Percentiles rank a stretch among this genome's conserved stretches.
Conservation (phyloP, 2,888 invertebrate genomes). For the Hydriomena furcata region DNA sequence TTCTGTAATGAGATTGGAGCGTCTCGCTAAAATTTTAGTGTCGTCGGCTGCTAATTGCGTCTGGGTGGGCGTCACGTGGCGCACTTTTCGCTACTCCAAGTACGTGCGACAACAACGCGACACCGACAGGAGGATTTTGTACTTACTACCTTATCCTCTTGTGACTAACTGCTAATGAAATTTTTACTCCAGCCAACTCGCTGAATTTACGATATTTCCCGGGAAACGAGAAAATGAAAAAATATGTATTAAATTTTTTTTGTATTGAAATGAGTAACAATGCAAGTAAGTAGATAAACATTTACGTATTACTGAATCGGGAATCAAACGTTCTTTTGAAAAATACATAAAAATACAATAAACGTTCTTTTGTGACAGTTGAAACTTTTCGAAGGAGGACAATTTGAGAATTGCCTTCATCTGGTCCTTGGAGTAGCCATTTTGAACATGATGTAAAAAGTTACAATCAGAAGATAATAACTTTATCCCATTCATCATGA, state of each 20-base stretch:
- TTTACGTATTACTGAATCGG: constrained; percentile 57
- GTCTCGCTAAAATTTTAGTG: constrained; percentile 81
- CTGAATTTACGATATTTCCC: constrained; percentile 42
- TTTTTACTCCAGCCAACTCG: constrained; percentile 53
- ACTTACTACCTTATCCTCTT: constrained; percentile 50
- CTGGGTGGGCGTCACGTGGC: constrained; percentile 54
- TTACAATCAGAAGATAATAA: constrained; percentile 79
- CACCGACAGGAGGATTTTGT: constrained; percentile 26
- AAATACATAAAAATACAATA: constrained; percentile 79
- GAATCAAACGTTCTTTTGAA: constrained; percentile 69
- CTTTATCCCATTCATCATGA: constrained; percentile 81
- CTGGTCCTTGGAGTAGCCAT: constrained; percentile 72
- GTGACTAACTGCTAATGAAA: constrained; percentile 61
- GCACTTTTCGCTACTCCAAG: constrained; percentile 31
- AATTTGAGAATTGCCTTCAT: constrained; percentile 77
- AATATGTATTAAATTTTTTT: constrained; percentile 38
- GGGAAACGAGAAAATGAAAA: constrained; percentile 39
- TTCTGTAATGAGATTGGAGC: constrained; percentile 81
- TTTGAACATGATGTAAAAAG: constrained; percentile 80
- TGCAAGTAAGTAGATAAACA: constrained; percentile 46
- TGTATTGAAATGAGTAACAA: constrained; percentile 44
- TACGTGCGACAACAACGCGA: constrained; percentile 35
- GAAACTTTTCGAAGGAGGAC: constrained; percentile 75
- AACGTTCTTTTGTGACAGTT: constrained; percentile 81
- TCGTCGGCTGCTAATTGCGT: constrained; percentile 78